phyloP scores from a whole-genome alignment of 92 coral and sea anemone genomes.

The Epizoanthus stellaris region DNA sequence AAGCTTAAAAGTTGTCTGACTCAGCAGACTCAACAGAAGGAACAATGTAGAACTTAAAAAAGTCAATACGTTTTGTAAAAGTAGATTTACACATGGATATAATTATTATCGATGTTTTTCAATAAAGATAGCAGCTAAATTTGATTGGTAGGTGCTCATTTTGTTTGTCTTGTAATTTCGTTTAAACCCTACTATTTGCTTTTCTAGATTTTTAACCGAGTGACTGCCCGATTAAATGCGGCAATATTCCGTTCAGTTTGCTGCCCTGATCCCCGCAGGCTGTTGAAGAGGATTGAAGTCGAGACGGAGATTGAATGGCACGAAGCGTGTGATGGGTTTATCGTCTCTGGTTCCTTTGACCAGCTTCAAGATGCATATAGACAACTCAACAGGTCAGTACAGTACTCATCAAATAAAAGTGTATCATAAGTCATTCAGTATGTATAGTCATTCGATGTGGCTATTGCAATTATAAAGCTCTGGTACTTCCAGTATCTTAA shows the following conservation, averaged over 20 bases:
- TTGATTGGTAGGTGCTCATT: not conserved
- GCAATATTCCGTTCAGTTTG: not conserved
- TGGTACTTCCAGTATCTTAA: too few species aligned
- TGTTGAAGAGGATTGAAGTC: slow-evolving; percentile 17
- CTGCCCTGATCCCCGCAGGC: not conserved
- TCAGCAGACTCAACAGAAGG: too few species aligned
- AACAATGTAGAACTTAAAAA: too few species aligned
- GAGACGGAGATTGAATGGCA: slow-evolving; percentile 32
- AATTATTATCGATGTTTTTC: not conserved
- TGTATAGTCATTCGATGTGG: too few species aligned
- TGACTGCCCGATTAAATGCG: slow-evolving; percentile 43
- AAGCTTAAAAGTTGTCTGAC: too few species aligned
- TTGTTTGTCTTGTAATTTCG: not conserved
- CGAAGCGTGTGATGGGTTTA: not conserved
- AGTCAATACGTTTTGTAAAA: not conserved
- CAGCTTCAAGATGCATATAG: slow-evolving; percentile 43
- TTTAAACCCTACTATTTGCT: not conserved
- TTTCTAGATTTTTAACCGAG: slow-evolving; percentile 45
- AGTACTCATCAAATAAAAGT: not conserved
- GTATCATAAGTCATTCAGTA: not conserved
- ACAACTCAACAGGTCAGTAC: slow-evolving; percentile 2
- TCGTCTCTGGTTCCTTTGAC: slow-evolving; percentile 42
- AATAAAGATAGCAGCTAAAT: too few species aligned
- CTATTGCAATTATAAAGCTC: too few species aligned
- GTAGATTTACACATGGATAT: not conserved